Base-by-base conservation (phyloP, 1,140 invertebrate genomes). In the Linepithema humile region DNA sequence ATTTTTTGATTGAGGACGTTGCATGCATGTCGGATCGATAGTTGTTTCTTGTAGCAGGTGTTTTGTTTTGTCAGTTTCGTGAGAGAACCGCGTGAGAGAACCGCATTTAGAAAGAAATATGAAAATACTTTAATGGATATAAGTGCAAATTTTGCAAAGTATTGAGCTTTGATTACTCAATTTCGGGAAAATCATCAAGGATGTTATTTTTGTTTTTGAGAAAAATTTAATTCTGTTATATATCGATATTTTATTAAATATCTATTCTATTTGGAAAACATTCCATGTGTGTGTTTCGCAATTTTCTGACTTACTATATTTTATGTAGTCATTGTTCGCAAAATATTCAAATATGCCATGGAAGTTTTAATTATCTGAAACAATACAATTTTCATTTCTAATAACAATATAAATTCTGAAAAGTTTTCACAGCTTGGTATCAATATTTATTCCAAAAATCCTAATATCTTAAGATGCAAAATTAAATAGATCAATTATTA, bases 341-440 rank as follows among this genome's bases (percentile, higher is more conserved):
- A 70, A n/a, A 82, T 15, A 77, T 88, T 89, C n/a, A 89, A 62
- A 85, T 85, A 89, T 10, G 38, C 57, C 6, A 84, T n/a, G 3
- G 87, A 73, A 65, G 77, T 67, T 85, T 73, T 87, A 10, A 88
- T 59, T 50, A 84, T 70, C 87, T 88, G 57, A 5, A 86, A 86
- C 17, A 82, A 40, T 23, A 73, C 53, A 1, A 43, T 59, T 15
- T 1, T 23, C 6, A 2, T 55, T 53, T 23, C 6, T 55, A 55
- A 7, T 40, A 29, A 55, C 5, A 65, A 43, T 40, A 43, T 15
- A 60, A 29, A 29, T 80, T 69, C 15, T 45, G 43, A 32, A 40
- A 53, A 40, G 15, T 64, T 15, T 32, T n/a, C 17, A 23, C 48
- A 65, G 26, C 50, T 64, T n/a, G n/a, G n/a, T n/a, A n/a, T 62